Conservation (phyloP, 2,888 invertebrate genomes). For the Orchesellides sinensis region DNA sequence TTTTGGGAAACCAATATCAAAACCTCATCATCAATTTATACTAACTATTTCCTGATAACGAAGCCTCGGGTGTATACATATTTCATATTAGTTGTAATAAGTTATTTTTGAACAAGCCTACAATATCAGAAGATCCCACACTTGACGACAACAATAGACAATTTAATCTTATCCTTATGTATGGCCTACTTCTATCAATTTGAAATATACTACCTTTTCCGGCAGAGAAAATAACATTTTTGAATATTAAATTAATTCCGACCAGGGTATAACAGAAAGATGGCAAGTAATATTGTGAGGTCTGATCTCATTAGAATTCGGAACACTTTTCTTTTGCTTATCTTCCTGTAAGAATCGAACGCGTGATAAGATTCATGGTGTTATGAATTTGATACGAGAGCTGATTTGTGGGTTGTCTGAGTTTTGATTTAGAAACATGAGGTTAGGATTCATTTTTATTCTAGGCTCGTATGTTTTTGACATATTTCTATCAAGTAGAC, state of each 20-base stretch:
- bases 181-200: neutral
- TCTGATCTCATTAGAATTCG: neutral
- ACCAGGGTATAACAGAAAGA: too few relatives aligned
- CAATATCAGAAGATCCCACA: too few relatives aligned
- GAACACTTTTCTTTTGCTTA: neutral
- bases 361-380: conserved; percentile 1
- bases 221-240: neutral
- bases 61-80: neutral
- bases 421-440: neutral
- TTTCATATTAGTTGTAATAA: too few relatives aligned
- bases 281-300: neutral
- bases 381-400: neutral
- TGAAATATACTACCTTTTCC: neutral
- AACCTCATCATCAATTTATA: neutral
- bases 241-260: neutral
- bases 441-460: neutral
- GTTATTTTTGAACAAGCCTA: too few relatives aligned
- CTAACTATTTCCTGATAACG: neutral
- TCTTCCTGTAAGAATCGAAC: neutral
- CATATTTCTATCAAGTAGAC: neutral
- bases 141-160: neutral
- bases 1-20: neutral
- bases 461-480: neutral
- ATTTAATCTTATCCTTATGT: neutral
- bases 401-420: conserved; percentile 2